Conservation (phyloP, 2,888 invertebrate genomes). For the Oscheius onirici region DNA sequence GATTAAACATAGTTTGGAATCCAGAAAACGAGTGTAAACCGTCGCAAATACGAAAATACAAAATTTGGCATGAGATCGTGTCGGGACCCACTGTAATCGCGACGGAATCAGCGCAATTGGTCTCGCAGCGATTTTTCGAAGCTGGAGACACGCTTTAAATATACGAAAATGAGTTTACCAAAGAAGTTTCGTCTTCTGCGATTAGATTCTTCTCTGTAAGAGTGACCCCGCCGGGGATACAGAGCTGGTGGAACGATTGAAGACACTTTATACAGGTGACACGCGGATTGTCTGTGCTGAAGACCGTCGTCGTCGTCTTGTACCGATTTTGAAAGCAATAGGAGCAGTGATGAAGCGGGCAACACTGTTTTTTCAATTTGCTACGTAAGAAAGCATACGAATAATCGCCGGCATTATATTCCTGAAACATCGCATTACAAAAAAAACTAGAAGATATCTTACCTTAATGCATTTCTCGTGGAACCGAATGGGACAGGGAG, state of each 20-base stretch:
- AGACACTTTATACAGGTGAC: conserved; percentile 1
- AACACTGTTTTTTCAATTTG: background rate
- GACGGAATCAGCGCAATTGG: no score
- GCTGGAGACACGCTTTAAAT: no score
- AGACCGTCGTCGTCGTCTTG: conserved; percentile 9
- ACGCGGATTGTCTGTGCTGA: background rate
- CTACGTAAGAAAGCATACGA: background rate
- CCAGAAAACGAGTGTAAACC: no score
- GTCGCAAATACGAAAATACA: no score
- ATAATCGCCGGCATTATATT: conserved; percentile 15
- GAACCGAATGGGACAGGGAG: background rate
- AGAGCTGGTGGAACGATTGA: background rate
- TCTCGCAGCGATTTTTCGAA: no score
- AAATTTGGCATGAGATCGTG: no score
- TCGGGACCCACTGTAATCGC: no score
- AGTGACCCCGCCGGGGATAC: background rate
- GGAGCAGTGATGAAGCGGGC: conserved; percentile 29
- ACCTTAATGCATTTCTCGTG: background rate
- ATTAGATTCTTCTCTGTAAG: background rate
- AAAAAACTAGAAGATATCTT: background rate
- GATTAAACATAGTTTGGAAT: no score
- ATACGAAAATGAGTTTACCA: no score
- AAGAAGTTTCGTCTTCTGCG: background rate
- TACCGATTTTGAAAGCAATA: conserved; percentile 8
- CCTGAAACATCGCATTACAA: background rate